phyloP scores from a whole-genome alignment of 2,888 invertebrate species.

The Epicampocera succincta region DNA sequence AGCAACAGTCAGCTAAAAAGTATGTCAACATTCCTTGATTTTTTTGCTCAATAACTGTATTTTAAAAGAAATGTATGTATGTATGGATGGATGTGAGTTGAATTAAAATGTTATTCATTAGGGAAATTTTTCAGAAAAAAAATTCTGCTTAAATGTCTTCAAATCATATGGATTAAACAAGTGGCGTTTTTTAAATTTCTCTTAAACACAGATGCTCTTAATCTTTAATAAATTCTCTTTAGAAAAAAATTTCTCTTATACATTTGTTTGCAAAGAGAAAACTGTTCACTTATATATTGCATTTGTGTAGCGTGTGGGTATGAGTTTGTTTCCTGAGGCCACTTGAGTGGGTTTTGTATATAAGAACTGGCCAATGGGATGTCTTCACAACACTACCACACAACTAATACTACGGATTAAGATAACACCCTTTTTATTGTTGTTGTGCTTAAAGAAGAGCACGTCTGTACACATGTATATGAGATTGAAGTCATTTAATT shows the following conservation, averaged over 20 bases:
- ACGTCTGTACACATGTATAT: too few relatives aligned
- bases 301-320: not conserved
- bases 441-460: too few relatives aligned
- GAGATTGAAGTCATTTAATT: too few relatives aligned
- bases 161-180: too few relatives aligned
- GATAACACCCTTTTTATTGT: slow-evolving; percentile 41
- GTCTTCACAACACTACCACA: slow-evolving; percentile 2
- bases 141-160: too few relatives aligned
- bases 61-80: not conserved
- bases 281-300: not conserved
- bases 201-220: too few relatives aligned
- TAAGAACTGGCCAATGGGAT: slow-evolving; percentile 46
- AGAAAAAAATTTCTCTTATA: slow-evolving; percentile 14
- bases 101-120: too few relatives aligned
- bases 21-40: slow-evolving; percentile 64
- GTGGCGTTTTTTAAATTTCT: too few relatives aligned
- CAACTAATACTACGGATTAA: not conserved
- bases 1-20: slow-evolving; percentile 34
- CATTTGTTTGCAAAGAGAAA: slow-evolving; percentile 4
- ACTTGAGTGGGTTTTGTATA: slow-evolving; percentile 59
- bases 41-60: not conserved
- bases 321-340: slow-evolving; percentile 11
- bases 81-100: too few relatives aligned
- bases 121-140: too few relatives aligned
- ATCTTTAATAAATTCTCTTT: not conserved